Evolutionary conservation across 2,797 vertebrate species (phyloP).

Genomic region (Scarus forsteni): DNA sequence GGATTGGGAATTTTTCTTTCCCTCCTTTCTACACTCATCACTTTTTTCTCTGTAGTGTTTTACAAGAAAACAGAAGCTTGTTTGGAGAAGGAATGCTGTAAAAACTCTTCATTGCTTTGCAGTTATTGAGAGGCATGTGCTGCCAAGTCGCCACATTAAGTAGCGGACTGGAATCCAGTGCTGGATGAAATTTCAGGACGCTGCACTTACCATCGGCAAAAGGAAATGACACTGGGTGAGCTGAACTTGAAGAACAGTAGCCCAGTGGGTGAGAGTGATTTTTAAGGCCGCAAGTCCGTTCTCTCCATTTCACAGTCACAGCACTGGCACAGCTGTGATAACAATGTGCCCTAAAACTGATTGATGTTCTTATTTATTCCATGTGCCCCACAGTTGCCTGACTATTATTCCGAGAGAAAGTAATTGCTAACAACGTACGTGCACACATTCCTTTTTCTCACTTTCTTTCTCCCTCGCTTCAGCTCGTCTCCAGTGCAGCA

Average conservation of each 20-base stretch:
- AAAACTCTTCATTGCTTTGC: constrained; percentile 11
- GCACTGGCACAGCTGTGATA: constrained; percentile 62
- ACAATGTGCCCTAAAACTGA: constrained; percentile 67
- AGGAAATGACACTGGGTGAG: constrained; percentile 51
- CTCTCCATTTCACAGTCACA: constrained; percentile 66
- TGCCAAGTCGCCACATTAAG: constrained; percentile 31
- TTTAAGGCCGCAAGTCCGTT: constrained; percentile 46
- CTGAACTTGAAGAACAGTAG: constrained; percentile 53
- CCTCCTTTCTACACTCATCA: constrained; percentile 42
- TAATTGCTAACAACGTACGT: constrained; percentile 43
- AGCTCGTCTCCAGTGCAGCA: constrained; percentile 20
- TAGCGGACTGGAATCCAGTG: constrained; percentile 28
- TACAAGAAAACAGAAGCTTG: constrained; percentile 16
- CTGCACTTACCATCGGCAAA: constrained; percentile 35
- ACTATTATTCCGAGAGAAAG: constrained; percentile 49
- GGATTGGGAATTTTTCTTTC: constrained; percentile 52
- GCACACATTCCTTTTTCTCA: background rate
- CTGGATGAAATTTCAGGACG: constrained; percentile 51
- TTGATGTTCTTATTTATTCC: constrained; percentile 61
- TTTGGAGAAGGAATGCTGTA: constrained; percentile 4
- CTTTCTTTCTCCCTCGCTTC: background rate
- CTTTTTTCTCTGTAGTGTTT: constrained; percentile 39
- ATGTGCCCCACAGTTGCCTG: constrained; percentile 52
- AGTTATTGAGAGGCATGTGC: constrained; percentile 26
- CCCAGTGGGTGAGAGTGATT: constrained; percentile 54